Evolutionary conservation across 2,888 invertebrate species (phyloP), one percentile per base, ranked within the genome.

Genomic region (Portevinia maculata): DNA sequence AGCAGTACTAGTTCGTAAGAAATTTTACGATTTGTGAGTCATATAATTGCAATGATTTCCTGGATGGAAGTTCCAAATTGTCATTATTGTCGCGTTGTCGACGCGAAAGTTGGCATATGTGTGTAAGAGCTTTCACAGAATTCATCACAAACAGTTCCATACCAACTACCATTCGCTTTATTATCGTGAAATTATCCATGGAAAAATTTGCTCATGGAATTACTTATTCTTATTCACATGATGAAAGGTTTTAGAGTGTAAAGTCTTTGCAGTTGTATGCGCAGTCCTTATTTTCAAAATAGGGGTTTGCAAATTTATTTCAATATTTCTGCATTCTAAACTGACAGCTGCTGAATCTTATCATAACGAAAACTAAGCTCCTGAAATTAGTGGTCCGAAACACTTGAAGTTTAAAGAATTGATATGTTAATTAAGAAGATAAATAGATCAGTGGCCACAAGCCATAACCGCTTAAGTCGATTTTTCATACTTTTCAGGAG

Each of bases 11-110:
- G 62, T 64, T 81, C 34, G 76, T 55, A 71, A 19, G 34, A 71
- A 62, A 67, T 78, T 64, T 78, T 73, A 73, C 73, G 78, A 78
- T 67, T 73, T 83, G 60, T 73, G 71, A 78, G 78, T 78, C 78
- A 78, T 83, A 67, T 83, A 78, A 83, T 83, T 83, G 83, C 71
- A 83, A 83, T 73, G 71, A 73, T 78, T 83, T 78, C 67, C 52
- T 62, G 67, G 57, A 57, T 67, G 62, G 71, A 73, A 83, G 62
- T 78, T 55, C 67, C 55, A 65, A 83, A 78, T 83, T 67, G 71
- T 78, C 62, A 57, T 70, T 57, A 57, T 70, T 75, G 57, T 64
- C 44, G 59, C 37, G 28, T 50, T 17, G 69, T 37, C 41, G 53
- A 28, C 37, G 53, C 53, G 46, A 11, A 53, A 67, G 34, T 60